phyloP scores from a whole-genome alignment of 37 sponge, comb jelly and placozoan species.

The Aplysina aerophoba region DNA sequence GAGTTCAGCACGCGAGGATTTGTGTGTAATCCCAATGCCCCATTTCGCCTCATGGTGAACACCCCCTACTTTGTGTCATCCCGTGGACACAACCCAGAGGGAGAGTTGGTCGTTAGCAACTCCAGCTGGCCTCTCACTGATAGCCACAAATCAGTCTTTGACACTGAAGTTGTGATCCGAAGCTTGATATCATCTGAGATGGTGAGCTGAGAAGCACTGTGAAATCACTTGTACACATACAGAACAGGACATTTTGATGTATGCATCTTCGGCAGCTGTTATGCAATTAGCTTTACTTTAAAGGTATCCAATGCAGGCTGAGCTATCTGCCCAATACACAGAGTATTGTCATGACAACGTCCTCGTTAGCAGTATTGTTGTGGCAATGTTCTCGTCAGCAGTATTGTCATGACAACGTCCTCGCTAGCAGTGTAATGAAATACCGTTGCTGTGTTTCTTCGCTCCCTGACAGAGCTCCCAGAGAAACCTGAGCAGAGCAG shows the following conservation, averaged over 20 bases:
- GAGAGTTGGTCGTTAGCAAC: background rate
- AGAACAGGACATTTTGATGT: too few species aligned
- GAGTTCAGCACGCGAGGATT: background rate
- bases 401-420: too few species aligned
- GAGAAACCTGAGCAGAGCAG: background rate
- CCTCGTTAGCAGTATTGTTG: too few species aligned
- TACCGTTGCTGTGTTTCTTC: background rate
- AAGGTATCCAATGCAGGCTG: too few species aligned
- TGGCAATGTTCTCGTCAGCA: too few species aligned
- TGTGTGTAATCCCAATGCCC: background rate
- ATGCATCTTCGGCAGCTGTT: too few species aligned
- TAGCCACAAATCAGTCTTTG: background rate
- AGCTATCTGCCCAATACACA: too few species aligned
- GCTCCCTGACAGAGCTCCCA: background rate
- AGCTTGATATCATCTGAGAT: background rate
- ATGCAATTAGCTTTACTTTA: too few species aligned
- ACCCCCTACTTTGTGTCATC: background rate
- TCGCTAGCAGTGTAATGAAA: background rate
- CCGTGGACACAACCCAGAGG: background rate
- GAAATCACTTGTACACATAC: too few species aligned
- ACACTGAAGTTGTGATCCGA: constrained; percentile 1
- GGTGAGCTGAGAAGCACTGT: background rate
- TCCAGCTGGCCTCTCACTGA: background rate
- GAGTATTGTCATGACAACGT: too few species aligned
- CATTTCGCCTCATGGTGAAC: background rate